These are phyloP conservation scores for Meteorus sp. DNA, from an alignment of 1,140 invertebrate species.

Conservation along the genomic window DNA sequence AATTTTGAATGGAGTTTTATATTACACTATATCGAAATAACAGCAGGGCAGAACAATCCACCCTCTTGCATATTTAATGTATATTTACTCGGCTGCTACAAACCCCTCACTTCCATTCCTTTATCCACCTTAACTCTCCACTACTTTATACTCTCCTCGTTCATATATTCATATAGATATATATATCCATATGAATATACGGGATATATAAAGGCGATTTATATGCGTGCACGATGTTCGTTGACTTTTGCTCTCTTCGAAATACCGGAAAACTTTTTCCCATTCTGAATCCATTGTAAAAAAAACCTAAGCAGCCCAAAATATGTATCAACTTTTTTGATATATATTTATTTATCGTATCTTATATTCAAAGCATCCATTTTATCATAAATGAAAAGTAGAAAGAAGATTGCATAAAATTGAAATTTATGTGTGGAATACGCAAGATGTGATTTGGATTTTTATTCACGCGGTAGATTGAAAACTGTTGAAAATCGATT, in stretches of 20 bases:
- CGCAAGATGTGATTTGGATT: constrained; percentile 7
- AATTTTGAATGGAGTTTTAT: constrained; percentile 14
- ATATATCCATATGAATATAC: background rate
- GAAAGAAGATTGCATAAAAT: constrained; percentile 4
- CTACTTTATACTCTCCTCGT: background rate
- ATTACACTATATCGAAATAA: constrained; percentile 11
- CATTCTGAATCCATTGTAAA: background rate
- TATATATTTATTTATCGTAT: too few species aligned
- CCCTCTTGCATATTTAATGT: constrained; percentile 19
- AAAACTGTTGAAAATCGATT: too few species aligned
- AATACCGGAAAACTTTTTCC: constrained; percentile 6
- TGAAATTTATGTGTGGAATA: background rate
- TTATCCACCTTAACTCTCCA: background rate
- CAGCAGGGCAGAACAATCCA: constrained; percentile 2
- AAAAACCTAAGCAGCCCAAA: too few species aligned
- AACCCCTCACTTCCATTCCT: background rate
- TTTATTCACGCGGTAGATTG: constrained; percentile 1
- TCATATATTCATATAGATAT: background rate
- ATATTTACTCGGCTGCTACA: background rate
- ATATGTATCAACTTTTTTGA: constrained; percentile 16
- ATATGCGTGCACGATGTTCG: too few species aligned
- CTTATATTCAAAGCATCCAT: too few species aligned
- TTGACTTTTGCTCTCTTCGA: background rate
- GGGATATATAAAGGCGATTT: background rate
- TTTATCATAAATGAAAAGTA: background rate